Conservation (phyloP, 2,797 vertebrate species). For the Karalla daura region DNA sequence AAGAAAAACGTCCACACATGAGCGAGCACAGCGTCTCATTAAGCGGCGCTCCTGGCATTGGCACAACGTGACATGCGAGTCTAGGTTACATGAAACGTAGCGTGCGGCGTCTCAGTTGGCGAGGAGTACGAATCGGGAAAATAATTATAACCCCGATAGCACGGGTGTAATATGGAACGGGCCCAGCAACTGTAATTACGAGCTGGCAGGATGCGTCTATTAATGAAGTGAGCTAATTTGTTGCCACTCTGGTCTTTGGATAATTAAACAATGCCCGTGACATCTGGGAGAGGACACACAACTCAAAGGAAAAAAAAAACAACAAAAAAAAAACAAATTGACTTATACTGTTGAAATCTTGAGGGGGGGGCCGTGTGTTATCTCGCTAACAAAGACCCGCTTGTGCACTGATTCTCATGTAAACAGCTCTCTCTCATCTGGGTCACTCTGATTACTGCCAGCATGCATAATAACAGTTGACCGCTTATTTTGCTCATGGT, state of each 20-base stretch:
- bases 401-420: background rate
- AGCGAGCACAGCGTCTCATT: slow-evolving; percentile 32
- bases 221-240: slow-evolving; percentile 65
- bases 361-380: background rate
- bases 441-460: slow-evolving; percentile 29
- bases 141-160: slow-evolving; percentile 63
- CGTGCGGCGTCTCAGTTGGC: slow-evolving; percentile 31
- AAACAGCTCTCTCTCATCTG: slow-evolving; percentile 13
- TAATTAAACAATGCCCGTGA: slow-evolving; percentile 46
- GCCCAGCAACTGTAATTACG: slow-evolving; percentile 67
- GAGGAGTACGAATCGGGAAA: slow-evolving; percentile 47
- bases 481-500: too few relatives aligned
- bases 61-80: slow-evolving; percentile 4
- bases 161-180: slow-evolving; percentile 63
- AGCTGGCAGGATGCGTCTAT: slow-evolving; percentile 52
- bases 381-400: background rate
- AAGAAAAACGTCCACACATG: slow-evolving; percentile 1
- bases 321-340: slow-evolving; percentile 10
- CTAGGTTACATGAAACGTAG: slow-evolving; percentile 35
- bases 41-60: slow-evolving; percentile 22
- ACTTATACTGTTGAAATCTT: slow-evolving; percentile 3
- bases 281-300: slow-evolving; percentile 33
- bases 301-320: slow-evolving; percentile 17
- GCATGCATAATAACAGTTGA: slow-evolving; percentile 4
- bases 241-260: slow-evolving; percentile 49